phyloP scores from a whole-genome alignment of 2,888 invertebrate species.

The Cristatella mucedo region DNA sequence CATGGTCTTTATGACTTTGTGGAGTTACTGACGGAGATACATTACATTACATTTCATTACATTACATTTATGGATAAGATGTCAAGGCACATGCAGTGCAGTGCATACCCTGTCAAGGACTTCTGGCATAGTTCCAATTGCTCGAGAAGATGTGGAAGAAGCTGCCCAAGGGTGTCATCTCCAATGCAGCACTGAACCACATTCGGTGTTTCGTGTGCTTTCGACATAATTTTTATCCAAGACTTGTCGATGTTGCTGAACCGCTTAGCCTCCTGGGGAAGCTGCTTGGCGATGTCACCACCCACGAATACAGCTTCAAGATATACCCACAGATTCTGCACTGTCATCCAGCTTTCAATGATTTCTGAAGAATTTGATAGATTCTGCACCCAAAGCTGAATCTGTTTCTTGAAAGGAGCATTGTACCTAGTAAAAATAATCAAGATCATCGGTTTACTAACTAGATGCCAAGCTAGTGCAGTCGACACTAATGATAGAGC shows the following conservation, averaged over 20 bases:
- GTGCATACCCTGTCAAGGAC: constrained; percentile 34
- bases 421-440: constrained; percentile 57
- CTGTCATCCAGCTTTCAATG: constrained; percentile 80
- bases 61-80: background rate
- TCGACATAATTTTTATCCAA: constrained; percentile 39
- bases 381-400: constrained; percentile 85
- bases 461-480: no score
- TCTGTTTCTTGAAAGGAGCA: constrained; percentile 86
- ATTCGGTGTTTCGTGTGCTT: constrained; percentile 37
- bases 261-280: constrained; percentile 49
- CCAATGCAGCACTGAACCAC: constrained; percentile 38
- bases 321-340: constrained; percentile 97
- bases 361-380: constrained; percentile 89
- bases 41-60: background rate
- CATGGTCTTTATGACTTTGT: no score
- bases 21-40: no score
- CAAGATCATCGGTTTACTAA: no score
- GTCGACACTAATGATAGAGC: no score
- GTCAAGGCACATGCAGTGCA: no score
- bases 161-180: constrained; percentile 37
- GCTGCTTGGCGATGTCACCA: constrained; percentile 92
- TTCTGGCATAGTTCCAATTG: constrained; percentile 40
- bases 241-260: constrained; percentile 40
- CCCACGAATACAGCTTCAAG: constrained; percentile 93
- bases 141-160: constrained; percentile 36